A percentile compares a stretch with the other conserved stretches of the same genome.
phyloP scores from a whole-genome alignment of 2,113 vertebrate genomes.

The Geococcyx californianus region DNA sequence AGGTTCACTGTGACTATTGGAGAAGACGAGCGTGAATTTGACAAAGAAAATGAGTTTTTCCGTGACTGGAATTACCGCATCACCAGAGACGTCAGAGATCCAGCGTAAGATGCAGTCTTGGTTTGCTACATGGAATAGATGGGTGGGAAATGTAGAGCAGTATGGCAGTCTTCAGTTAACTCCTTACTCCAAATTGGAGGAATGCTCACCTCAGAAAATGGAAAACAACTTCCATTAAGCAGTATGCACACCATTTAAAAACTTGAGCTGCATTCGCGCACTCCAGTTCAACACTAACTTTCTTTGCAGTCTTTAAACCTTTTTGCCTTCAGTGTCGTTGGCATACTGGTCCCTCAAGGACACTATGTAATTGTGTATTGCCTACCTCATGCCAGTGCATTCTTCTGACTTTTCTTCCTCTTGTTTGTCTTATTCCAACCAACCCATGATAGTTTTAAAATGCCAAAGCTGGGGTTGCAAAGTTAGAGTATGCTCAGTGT shows the following conservation, averaged over 20 bases:
- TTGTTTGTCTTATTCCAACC: background rate
- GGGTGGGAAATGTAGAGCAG: background rate
- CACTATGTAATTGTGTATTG: background rate
- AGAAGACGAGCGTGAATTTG: constrained; percentile 95
- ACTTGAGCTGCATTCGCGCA: rapidly evolving
- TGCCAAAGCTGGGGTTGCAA: background rate
- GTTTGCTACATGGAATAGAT: rapidly evolving
- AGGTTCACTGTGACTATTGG: constrained; percentile 96
- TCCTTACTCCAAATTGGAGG: rapidly evolving
- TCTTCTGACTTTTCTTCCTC: background rate
- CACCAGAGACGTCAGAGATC: constrained; percentile 87
- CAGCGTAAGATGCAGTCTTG: constrained; percentile 70
- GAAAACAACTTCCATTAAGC: rapidly evolving
- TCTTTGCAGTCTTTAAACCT: background rate
- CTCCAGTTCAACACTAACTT: background rate
- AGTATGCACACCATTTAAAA: background rate
- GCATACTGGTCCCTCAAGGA: background rate
- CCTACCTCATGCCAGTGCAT: background rate
- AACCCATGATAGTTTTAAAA: background rate
- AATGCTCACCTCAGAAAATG: background rate
- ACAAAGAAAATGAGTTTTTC: constrained; percentile 98
- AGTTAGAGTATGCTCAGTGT: background rate
- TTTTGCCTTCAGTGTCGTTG: background rate
- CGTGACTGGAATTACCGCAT: constrained; percentile 95
- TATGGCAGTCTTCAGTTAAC: rapidly evolving